These are phyloP conservation scores for Xenopus petersii DNA, from an alignment of 2,797 vertebrate genomes.

Conservation along the genomic window DNA sequence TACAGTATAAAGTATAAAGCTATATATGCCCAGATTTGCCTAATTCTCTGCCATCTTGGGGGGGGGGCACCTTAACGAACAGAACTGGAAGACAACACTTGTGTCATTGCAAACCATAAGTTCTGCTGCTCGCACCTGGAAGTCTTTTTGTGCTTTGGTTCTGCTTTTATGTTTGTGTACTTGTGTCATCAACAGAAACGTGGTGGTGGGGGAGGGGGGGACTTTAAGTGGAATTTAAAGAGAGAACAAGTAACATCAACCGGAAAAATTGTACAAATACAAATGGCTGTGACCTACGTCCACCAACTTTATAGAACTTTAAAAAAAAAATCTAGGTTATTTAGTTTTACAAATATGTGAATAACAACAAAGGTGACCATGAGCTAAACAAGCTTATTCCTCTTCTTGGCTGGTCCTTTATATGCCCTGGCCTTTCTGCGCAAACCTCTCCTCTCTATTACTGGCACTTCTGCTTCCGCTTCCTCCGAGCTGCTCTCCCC, in stretches of 20 bases:
- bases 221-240: background rate
- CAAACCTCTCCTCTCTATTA: conserved; percentile 70
- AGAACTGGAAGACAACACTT: no score
- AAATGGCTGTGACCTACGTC: conserved; percentile 45
- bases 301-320: conserved; percentile 52
- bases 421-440: conserved; percentile 73
- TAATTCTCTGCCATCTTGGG: no score
- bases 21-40: no score
- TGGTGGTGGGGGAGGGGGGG: no score
- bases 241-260: conserved; percentile 34
- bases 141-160: conserved; percentile 14
- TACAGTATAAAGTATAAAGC: no score
- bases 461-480: conserved; percentile 64
- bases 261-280: conserved; percentile 42
- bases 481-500: conserved; percentile 71
- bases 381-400: conserved; percentile 64
- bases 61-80: no score
- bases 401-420: conserved; percentile 76
- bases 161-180: no score
- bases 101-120: background rate
- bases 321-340: conserved; percentile 50
- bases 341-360: conserved; percentile 57
- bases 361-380: conserved; percentile 25
- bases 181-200: conserved; percentile 2
- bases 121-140: background rate